Conservation (phyloP, 2,888 invertebrate genomes). For the Meiosimyza decipiens region DNA sequence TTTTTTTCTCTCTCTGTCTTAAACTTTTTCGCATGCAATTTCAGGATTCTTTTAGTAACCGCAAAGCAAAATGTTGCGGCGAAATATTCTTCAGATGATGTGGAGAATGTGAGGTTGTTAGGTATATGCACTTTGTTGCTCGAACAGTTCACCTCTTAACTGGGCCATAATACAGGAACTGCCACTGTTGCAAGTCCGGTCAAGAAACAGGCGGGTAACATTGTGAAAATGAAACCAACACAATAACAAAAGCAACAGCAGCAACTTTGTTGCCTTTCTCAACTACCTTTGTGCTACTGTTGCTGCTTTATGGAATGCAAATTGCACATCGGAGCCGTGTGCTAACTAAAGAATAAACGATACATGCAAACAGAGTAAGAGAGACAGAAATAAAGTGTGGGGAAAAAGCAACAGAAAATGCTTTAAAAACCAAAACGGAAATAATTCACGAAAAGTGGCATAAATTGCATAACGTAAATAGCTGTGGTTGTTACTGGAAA, state of each 20-base stretch:
- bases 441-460: slow-evolving; percentile 39
- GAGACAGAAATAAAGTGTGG: slow-evolving; percentile 28
- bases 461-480: slow-evolving; percentile 33
- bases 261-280: slow-evolving; percentile 10
- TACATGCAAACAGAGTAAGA: neutral
- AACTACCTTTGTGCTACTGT: slow-evolving; percentile 9
- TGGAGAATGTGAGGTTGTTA: neutral
- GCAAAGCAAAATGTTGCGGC: slow-evolving; percentile 32
- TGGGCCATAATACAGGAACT: slow-evolving; percentile 7
- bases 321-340: slow-evolving; percentile 30
- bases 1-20: too few species aligned
- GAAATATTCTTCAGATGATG: slow-evolving; percentile 32
- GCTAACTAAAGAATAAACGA: slow-evolving; percentile 5
- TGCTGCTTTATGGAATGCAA: slow-evolving; percentile 31
- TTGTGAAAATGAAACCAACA: slow-evolving; percentile 29
- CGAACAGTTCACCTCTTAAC: neutral
- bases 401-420: slow-evolving; percentile 38
- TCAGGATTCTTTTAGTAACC: slow-evolving; percentile 27
- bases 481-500: neutral
- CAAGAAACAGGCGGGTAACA: slow-evolving; percentile 16
- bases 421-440: slow-evolving; percentile 33
- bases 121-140: neutral
- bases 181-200: slow-evolving; percentile 26
- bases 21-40: slow-evolving; percentile 16
- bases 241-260: slow-evolving; percentile 16